A percentile compares a stretch with the other conserved stretches of the same genome.
Conservation (phyloP, 2,797 vertebrate genomes). For the Thripadectes ignobilis region DNA sequence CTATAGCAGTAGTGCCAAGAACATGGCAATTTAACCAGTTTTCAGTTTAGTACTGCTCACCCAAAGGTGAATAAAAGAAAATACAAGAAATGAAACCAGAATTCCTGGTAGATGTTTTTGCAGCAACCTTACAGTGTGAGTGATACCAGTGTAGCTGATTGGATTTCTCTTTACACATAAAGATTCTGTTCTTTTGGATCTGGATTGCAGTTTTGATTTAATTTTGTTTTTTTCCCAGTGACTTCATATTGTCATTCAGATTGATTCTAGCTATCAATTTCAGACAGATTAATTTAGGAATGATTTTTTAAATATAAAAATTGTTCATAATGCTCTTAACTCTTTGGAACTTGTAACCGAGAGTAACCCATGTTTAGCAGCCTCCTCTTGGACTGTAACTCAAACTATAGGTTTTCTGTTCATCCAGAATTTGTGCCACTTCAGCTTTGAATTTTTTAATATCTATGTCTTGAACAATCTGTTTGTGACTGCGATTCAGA, state of each 20-base stretch:
- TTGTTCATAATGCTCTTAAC: background rate
- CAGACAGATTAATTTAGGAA: conserved; percentile 44
- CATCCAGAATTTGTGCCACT: background rate
- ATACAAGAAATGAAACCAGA: background rate
- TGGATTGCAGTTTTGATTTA: background rate
- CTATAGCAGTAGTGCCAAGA: background rate
- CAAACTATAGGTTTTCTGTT: background rate
- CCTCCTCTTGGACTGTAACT: fast-evolving
- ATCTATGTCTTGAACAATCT: background rate
- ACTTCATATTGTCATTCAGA: conserved; percentile 7
- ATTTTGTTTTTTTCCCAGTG: background rate
- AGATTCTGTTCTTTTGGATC: background rate
- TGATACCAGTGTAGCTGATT: background rate
- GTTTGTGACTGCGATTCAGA: background rate
- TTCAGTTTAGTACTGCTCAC: background rate
- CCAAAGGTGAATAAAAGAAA: background rate
- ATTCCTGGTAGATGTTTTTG: background rate
- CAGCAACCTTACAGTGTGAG: background rate
- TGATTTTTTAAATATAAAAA: background rate
- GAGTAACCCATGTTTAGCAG: background rate
- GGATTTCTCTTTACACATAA: background rate
- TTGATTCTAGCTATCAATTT: conserved; percentile 30
- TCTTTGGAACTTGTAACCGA: background rate
- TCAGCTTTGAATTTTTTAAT: background rate
- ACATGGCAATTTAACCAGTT: background rate